These are phyloP conservation scores for Irena cyanogastra DNA, from an alignment of 2,113 vertebrate species.

Conservation along the genomic window DNA sequence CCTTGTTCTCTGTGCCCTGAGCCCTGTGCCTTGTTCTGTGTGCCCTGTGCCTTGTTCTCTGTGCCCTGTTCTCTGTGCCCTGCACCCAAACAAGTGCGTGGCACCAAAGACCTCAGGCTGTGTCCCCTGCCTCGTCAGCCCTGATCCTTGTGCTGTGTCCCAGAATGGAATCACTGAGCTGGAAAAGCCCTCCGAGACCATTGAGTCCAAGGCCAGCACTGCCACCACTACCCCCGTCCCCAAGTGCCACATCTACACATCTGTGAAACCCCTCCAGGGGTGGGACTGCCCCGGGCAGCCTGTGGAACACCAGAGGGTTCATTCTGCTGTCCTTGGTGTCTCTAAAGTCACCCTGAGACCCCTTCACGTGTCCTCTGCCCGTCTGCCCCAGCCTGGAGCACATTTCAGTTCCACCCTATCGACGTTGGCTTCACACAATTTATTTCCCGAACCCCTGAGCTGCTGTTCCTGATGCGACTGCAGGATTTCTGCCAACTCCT, in stretches of 20 bases:
- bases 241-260: neutral
- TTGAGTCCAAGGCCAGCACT: neutral
- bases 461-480: neutral
- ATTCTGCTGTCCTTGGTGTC: neutral
- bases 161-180: neutral
- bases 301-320: neutral
- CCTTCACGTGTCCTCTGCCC: rapidly evolving
- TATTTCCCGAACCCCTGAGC: neutral
- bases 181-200: neutral
- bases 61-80: neutral
- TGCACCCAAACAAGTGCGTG: neutral
- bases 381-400: neutral
- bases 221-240: neutral
- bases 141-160: neutral
- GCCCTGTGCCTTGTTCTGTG: neutral
- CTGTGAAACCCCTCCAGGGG: neutral
- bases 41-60: neutral
- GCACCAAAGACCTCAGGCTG: rapidly evolving
- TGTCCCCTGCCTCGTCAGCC: neutral
- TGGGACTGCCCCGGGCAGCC: neutral
- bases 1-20: too few species aligned
- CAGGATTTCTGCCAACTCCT: neutral
- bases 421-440: neutral
- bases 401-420: neutral
- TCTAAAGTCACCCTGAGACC: neutral